Conservation (phyloP, 2,797 vertebrate genomes). For the Phataginus tricuspis region DNA sequence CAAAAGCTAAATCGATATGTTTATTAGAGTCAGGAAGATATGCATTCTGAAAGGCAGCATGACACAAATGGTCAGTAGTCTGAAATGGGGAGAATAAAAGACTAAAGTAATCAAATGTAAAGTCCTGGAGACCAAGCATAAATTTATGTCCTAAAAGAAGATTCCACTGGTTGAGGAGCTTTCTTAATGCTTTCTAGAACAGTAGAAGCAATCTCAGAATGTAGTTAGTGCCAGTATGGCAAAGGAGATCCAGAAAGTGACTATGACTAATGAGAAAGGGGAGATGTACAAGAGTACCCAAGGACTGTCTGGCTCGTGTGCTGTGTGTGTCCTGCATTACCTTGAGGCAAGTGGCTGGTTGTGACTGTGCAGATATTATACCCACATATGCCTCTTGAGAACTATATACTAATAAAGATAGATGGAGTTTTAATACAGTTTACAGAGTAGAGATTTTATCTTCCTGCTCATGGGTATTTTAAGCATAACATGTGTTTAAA, state of each 20-base stretch:
- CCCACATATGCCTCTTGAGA: neutral
- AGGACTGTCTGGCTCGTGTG: neutral
- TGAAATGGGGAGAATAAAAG: neutral
- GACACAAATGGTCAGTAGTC: neutral
- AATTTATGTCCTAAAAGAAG: neutral
- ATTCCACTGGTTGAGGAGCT: neutral
- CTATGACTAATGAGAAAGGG: neutral
- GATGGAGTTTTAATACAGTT: neutral
- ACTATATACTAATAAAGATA: neutral
- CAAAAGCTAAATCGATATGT: neutral
- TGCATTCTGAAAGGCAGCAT: neutral
- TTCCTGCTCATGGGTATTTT: neutral
- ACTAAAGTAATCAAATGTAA: neutral
- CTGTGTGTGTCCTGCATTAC: neutral
- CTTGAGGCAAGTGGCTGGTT: neutral
- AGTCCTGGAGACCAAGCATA: neutral
- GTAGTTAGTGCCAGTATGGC: neutral
- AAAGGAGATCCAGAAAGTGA: neutral
- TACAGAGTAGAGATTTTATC: neutral
- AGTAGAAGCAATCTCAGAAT: neutral
- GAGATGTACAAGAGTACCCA: neutral
- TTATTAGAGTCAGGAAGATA: neutral
- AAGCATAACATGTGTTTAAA: constrained; percentile 22
- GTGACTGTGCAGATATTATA: neutral
- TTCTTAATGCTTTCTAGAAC: neutral